Percentiles rank a stretch among this genome's conserved stretches.
phyloP scores from a whole-genome alignment of 1,140 invertebrate species.

The Sitophilus oryzae region DNA sequence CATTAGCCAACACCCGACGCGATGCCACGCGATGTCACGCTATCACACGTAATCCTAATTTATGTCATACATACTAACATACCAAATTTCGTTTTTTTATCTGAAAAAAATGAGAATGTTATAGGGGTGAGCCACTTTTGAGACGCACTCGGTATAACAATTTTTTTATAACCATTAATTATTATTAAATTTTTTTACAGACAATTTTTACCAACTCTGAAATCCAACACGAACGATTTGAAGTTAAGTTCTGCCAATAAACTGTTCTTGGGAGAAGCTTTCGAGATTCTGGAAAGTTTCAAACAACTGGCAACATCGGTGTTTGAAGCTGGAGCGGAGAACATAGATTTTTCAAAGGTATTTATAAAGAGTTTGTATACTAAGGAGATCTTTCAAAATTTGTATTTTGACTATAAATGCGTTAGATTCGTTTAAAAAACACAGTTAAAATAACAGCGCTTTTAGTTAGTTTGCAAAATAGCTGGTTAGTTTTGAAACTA shows the following conservation, averaged over 20 bases:
- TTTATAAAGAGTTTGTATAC: too few species aligned
- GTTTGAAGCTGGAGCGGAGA: slow-evolving; percentile 51
- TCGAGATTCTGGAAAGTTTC: slow-evolving; percentile 16
- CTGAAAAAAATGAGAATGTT: too few species aligned
- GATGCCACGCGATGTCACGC: not conserved
- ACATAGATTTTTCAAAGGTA: slow-evolving; percentile 50
- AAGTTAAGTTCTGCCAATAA: slow-evolving; percentile 24
- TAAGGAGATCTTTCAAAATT: too few species aligned
- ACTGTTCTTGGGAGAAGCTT: slow-evolving; percentile 14
- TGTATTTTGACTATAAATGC: too few species aligned
- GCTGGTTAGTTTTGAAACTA: too few species aligned
- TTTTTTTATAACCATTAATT: not conserved
- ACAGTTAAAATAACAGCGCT: too few species aligned
- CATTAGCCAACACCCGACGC: too few species aligned
- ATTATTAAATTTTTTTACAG: slow-evolving; percentile 13
- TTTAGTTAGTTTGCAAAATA: too few species aligned
- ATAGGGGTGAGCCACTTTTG: too few species aligned
- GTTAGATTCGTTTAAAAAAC: too few species aligned
- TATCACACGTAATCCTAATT: slow-evolving; percentile 37
- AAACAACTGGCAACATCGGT: slow-evolving; percentile 39
- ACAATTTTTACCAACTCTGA: slow-evolving; percentile 40
- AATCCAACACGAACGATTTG: slow-evolving; percentile 1
- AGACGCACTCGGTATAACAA: not conserved
- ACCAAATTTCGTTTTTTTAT: too few species aligned
- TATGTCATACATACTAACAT: too few species aligned